These are phyloP conservation scores for Campopleginae sp. DNA, from an alignment of 2,888 invertebrate genomes.

Conservation along the genomic window DNA sequence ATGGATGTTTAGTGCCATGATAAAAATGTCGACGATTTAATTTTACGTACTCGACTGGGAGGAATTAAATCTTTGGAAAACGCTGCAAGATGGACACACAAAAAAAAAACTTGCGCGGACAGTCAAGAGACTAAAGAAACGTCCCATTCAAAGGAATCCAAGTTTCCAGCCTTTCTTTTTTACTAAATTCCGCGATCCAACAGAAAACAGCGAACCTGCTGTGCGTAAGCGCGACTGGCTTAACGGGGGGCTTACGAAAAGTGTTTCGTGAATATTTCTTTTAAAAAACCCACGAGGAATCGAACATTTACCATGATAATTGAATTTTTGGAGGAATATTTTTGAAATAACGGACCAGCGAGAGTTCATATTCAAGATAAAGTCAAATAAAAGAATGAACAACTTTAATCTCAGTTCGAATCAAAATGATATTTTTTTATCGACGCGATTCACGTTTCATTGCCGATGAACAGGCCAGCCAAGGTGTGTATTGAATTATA, in stretches of 20 bases:
- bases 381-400: not conserved
- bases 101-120: not conserved
- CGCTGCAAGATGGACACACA: not conserved
- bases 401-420: not conserved
- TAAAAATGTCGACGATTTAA: not conserved
- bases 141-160: not conserved
- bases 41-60: not conserved
- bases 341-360: not conserved
- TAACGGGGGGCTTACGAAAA: constrained; percentile 62
- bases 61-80: not conserved
- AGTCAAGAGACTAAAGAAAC: not conserved
- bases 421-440: not conserved
- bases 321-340: not conserved
- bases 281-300: not conserved
- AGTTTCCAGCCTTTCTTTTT: constrained; percentile 34
- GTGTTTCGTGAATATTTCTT: constrained; percentile 38
- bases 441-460: not conserved
- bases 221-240: constrained; percentile 53
- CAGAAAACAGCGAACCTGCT: constrained; percentile 50
- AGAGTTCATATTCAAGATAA: too few relatives aligned
- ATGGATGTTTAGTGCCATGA: not conserved
- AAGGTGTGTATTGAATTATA: not conserved
- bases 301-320: not conserved
- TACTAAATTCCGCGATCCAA: constrained; percentile 41
- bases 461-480: too few relatives aligned